Evolutionary conservation across 1,140 invertebrate species (phyloP).

Genomic region (Notospermus geniculatus): DNA sequence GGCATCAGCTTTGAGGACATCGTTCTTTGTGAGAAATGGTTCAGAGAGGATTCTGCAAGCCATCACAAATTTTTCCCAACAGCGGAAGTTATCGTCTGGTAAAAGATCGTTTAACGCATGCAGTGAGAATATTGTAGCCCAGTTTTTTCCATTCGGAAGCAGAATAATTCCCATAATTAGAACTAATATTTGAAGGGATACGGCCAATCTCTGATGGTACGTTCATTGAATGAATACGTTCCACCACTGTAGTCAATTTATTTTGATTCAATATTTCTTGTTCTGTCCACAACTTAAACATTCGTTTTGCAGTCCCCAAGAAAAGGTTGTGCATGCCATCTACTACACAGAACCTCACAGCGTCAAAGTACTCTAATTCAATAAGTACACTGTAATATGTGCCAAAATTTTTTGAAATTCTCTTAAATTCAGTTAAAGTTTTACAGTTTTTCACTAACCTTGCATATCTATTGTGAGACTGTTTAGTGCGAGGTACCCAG

Average conservation of each 20-base stretch:
- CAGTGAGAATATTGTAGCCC: constrained; percentile 20
- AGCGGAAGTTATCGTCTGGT: constrained; percentile 18
- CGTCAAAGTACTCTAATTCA: no score
- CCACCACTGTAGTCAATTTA: constrained; percentile 12
- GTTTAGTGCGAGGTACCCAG: no score
- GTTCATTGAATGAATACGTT: constrained; percentile 6
- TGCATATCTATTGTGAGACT: no score
- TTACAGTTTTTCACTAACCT: no score
- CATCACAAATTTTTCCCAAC: constrained; percentile 25
- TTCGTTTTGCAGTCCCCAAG: constrained; percentile 14
- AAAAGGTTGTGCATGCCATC: constrained; percentile 21
- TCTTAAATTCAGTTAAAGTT: no score
- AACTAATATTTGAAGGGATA: constrained; percentile 18
- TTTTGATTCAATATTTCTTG: constrained; percentile 12
- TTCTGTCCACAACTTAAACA: constrained; percentile 9
- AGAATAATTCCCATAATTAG: constrained; percentile 16
- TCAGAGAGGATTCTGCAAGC: constrained; percentile 14
- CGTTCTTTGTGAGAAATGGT: constrained; percentile 9
- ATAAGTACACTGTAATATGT: no score
- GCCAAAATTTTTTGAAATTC: no score
- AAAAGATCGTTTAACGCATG: constrained; percentile 21
- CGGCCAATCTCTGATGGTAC: constrained; percentile 20
- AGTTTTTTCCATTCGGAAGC: constrained; percentile 26
- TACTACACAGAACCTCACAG: constrained; percentile 9
- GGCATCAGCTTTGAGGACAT: constrained; percentile 16